These are phyloP conservation scores for Mus musculus DNA, from an alignment of 2,113 vertebrate genomes.

Conservation along the genomic window GRCm39 chr6:34564501-34565000, in stretches of 20 bases:
- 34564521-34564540: neutral
- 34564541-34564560: too few species aligned
- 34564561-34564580: neutral
- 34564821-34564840: neutral
- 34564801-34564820: neutral
- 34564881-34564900: neutral
- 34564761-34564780: neutral
- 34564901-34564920: neutral
- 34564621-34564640: neutral
- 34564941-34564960: neutral
- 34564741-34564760: neutral
- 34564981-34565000: slow-evolving; percentile 5
- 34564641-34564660: neutral
- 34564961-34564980: neutral
- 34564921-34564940: neutral
- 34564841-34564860: neutral
- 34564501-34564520: neutral
- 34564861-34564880: neutral
- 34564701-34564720: neutral
- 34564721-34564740: neutral
- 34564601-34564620: neutral
- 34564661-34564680: neutral
- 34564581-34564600: neutral
- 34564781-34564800: neutral
- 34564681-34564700: neutral